Evolutionary conservation across 1,140 invertebrate genomes (phyloP), one percentile per base, ranked within the genome.

Genomic region (Paracyclopina nana): DNA sequence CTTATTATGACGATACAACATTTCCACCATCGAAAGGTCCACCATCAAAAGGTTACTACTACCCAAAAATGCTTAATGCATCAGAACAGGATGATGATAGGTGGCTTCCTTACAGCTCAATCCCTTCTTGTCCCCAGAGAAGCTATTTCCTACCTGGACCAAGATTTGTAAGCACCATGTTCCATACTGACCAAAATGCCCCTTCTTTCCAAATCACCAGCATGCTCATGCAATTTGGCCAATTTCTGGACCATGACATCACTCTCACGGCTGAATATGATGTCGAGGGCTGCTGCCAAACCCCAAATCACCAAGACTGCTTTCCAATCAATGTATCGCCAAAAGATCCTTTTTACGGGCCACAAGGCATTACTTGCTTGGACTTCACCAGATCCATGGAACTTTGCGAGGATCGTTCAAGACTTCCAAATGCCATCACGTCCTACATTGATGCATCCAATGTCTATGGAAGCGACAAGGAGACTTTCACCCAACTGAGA

Each of bases 391-490:
- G 34, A 9, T 38, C 34, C 8, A 5, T 38, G 9, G 34, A n/a
- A 16, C 34, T 16, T 38, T 38, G 34, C 20, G 34, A n/a, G n/a
- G n/a, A n/a, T 38, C 34, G n/a, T 38, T 20, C n/a, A 8, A 38
- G 20, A 38, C n/a, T 38, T n/a, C 34, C 65, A 68, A 1, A 62
- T 54, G 79, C 83, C 50, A 69, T 87, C 11, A 92, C 88, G 0
- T 77, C 84, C 4, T 96, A 73, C 59, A 72, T 96, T n/a, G 91
- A 96, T 60, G 88, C 73, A 1, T 95, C 88, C 0, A 80, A 79
- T 24, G 73, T 96, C 6, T 96, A 96, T 62, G 86, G 85, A 8
- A 70, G 66, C 6, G 64, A 61, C 26, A 56, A 61, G 18, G 56
- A 63, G 9, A 55, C 64, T 43, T 67, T 71, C 1, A 62, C 67